Percentiles rank a stretch among this genome's conserved stretches.
These are phyloP conservation scores for Bubo scandiacus DNA, from an alignment of 2,113 vertebrate species.

Conservation along the genomic window DNA sequence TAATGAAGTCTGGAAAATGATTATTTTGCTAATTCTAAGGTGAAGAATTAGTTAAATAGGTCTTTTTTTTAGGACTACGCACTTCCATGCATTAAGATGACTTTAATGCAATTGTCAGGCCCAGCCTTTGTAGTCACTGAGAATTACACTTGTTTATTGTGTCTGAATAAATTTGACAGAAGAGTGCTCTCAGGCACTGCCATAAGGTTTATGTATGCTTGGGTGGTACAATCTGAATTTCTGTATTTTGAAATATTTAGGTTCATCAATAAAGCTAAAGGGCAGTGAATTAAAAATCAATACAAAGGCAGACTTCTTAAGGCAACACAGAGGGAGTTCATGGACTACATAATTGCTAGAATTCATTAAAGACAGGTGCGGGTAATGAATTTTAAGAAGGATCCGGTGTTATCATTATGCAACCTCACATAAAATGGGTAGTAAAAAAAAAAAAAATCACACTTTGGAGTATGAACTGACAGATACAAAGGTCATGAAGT, in stretches of 20 bases:
- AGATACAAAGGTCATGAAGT: constrained; percentile 40
- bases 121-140: neutral
- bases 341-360: neutral
- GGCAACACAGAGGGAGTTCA: constrained; percentile 1
- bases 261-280: constrained; percentile 57
- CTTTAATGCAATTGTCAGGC: neutral
- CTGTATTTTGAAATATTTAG: constrained; percentile 43
- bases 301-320: constrained; percentile 53
- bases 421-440: neutral
- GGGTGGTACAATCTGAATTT: constrained; percentile 1
- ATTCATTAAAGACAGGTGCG: neutral
- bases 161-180: constrained; percentile 17
- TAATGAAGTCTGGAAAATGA: neutral
- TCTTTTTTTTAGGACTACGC: neutral
- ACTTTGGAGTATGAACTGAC: neutral
- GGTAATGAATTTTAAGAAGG: constrained; percentile 37
- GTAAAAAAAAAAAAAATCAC: neutral
- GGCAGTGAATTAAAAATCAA: constrained; percentile 64
- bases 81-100: neutral
- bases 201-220: neutral
- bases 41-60: neutral
- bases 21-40: neutral
- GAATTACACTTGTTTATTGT: neutral
- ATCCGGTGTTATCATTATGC: neutral
- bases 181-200: neutral